Base-by-base conservation (phyloP, 2,113 vertebrate genomes). In the Pagrus major region DNA sequence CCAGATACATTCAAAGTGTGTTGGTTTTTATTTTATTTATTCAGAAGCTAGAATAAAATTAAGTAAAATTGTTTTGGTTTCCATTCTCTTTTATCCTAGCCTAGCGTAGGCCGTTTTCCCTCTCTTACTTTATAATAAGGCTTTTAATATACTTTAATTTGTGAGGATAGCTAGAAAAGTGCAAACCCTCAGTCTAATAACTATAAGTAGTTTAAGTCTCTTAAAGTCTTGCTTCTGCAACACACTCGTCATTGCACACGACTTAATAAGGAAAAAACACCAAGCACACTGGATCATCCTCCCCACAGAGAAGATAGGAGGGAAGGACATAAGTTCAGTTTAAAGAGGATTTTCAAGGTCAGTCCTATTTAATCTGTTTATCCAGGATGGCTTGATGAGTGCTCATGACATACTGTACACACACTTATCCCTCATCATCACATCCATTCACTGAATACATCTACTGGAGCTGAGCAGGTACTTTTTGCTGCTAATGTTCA, bases 331-430 rank as follows among this genome's bases (percentile, higher is more conserved):
- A 14, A 29, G 2, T 29, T 66, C 6, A 1, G 55, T 47, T 75
- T 76, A 52, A 69, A 46, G 63, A 46, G 55, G 64, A 70, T 63
- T 70, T 76, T 76, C 47, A 69, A 69, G 46, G 63, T 68, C 56
- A 47, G 80, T 49, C 37, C 51, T 14, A 46, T 65, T 23, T 42
- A 82, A 83, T 72, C 80, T 54, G 67, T 76, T 75, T 63, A 47
- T 76, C 47, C 56, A 41, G 6, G 49, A 6, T 14, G 49, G 23
- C 39, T 49, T 42, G 23, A 59, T 51, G 54, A 42, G 61, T 42
- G 44, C 25, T 67, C 18, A 41, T 51, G 52, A n/a, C 46, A 71
- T 11, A 71, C 49, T 29, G 27, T 37, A 31, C 29, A 16, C 49
- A 46, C 67, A 71, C 65, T 27, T 33, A 44, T 64, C 21, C 49